Evolutionary conservation across 2,113 vertebrate genomes (phyloP).

Genomic region (Pycnonotus jocosus): DNA sequence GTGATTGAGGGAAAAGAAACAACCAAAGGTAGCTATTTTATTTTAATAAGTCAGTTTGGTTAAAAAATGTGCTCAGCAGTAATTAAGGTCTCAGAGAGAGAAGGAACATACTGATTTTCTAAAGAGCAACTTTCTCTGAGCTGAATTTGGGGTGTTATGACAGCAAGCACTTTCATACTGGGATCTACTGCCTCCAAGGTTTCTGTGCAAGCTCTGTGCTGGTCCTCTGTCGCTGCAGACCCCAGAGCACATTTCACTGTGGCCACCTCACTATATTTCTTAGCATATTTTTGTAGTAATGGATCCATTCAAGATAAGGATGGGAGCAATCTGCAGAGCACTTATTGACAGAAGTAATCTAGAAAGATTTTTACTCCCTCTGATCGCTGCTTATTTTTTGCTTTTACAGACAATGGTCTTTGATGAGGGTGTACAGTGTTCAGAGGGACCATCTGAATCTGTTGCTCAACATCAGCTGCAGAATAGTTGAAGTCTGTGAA

Average conservation of each 20-base stretch:
- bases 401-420: background rate
- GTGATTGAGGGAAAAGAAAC: background rate
- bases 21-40: background rate
- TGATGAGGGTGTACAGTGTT: background rate
- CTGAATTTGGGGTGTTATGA: background rate
- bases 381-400: background rate
- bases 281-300: background rate
- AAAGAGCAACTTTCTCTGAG: background rate
- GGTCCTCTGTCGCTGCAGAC: background rate
- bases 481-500: background rate
- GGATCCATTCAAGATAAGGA: background rate
- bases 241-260: background rate
- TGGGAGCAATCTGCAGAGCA: background rate
- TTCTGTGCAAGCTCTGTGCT: background rate
- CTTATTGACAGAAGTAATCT: background rate
- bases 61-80: background rate
- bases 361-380: background rate
- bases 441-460: background rate
- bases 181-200: background rate
- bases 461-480: background rate
- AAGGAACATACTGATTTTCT: background rate
- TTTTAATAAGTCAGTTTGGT: background rate
- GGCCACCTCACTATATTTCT: background rate
- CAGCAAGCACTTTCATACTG: background rate
- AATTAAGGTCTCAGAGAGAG: background rate